A percentile compares a stretch with the other conserved stretches of the same genome.
Evolutionary conservation across 2,113 vertebrate genomes (phyloP).

Genomic region (Hepsetus odoe): DNA sequence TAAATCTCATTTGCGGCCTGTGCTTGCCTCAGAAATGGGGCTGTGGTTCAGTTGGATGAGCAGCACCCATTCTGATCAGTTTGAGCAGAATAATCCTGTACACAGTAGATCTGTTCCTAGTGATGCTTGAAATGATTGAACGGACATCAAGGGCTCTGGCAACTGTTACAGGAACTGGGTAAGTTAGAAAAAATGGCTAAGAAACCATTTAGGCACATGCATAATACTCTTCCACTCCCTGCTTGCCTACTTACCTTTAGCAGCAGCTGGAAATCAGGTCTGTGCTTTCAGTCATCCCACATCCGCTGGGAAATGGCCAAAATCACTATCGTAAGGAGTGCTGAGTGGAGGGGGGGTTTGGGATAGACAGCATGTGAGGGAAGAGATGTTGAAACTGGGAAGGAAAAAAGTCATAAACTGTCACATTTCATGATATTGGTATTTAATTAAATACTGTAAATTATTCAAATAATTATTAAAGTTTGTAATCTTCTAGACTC

Average conservation of each 20-base stretch:
- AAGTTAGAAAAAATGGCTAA: not conserved
- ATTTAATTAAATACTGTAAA: too few relatives aligned
- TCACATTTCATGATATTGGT: too few relatives aligned
- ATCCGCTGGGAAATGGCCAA: conserved; percentile 14
- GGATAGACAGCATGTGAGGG: not conserved
- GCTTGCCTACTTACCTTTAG: not conserved
- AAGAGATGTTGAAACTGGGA: not conserved
- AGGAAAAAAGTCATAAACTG: not conserved
- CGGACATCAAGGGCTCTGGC: not conserved
- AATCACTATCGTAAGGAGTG: not conserved
- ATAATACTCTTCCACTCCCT: not conserved
- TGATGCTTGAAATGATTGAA: too few relatives aligned
- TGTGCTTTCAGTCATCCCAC: conserved; percentile 2
- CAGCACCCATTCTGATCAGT: too few relatives aligned
- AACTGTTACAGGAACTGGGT: not conserved
- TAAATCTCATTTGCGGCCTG: too few relatives aligned
- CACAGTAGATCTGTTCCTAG: too few relatives aligned
- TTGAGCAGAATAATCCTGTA: too few relatives aligned
- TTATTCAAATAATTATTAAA: too few relatives aligned
- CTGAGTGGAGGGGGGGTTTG: not conserved
- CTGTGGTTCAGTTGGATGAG: too few relatives aligned
- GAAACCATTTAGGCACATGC: not conserved
- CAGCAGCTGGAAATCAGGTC: not conserved
- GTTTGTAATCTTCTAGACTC: too few relatives aligned
- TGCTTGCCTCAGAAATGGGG: too few relatives aligned